phyloP scores from a whole-genome alignment of 2,797 vertebrate species.

The Coendou prehensilis region DNA sequence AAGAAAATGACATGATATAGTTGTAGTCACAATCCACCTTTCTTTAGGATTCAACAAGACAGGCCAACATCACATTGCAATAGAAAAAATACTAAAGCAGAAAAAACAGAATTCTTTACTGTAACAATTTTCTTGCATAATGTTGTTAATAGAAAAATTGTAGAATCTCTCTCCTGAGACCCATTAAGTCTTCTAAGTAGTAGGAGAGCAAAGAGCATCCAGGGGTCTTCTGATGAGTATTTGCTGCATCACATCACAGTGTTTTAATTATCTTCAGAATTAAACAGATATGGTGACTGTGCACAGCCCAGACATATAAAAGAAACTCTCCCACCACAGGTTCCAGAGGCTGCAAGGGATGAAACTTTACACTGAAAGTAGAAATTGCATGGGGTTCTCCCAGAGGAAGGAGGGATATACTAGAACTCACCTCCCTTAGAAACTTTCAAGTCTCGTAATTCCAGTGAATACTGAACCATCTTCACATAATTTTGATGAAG shows the following conservation, averaged over 20 bases:
- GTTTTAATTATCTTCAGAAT: not conserved
- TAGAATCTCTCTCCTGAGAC: not conserved
- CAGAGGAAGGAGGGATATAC: not conserved
- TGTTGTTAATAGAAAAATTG: not conserved
- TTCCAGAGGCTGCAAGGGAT: not conserved
- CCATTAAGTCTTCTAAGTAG: not conserved
- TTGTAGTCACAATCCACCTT: not conserved
- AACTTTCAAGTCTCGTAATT: not conserved
- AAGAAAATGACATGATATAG: not conserved
- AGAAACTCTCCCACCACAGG: not conserved
- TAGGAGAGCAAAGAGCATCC: not conserved
- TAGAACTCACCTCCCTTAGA: not conserved
- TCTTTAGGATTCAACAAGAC: not conserved
- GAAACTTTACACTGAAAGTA: not conserved
- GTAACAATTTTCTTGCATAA: not conserved
- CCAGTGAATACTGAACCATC: not conserved
- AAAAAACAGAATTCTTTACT: not conserved
- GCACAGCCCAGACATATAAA: not conserved
- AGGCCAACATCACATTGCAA: not conserved
- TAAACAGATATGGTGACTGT: not conserved
- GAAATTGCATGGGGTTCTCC: not conserved
- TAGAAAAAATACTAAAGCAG: conserved; percentile 1
- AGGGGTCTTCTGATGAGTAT: not conserved
- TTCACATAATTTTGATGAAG: not conserved
- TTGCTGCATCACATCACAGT: not conserved